These are phyloP conservation scores for Cerastoderma edule DNA, from an alignment of 2,888 invertebrate genomes.

Conservation along the genomic window DNA sequence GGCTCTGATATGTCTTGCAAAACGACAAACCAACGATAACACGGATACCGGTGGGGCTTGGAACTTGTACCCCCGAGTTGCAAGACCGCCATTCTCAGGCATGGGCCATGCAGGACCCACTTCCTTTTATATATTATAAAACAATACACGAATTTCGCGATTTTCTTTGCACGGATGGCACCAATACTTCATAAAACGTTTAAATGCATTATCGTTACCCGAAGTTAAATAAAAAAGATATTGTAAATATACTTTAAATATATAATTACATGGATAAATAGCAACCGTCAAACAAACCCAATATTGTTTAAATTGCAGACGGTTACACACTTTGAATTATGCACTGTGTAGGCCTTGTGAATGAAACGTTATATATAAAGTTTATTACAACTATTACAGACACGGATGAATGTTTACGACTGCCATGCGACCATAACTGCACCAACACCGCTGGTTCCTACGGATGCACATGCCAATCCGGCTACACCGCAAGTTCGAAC, in stretches of 20 bases:
- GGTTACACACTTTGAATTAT: not conserved
- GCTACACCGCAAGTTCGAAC: constrained; percentile 12
- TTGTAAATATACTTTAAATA: not conserved
- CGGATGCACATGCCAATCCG: constrained; percentile 20
- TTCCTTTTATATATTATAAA: no score
- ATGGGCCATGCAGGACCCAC: no score
- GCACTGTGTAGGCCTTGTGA: not conserved
- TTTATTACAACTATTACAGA: constrained; percentile 38
- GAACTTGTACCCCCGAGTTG: no score
- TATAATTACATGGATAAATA: not conserved
- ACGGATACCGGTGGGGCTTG: no score
- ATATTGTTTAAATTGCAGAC: not conserved
- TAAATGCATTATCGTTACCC: no score
- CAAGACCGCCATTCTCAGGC: no score
- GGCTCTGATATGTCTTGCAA: no score
- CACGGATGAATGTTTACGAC: constrained; percentile 56
- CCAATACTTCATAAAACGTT: no score
- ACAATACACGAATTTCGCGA: no score
- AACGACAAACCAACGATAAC: no score
- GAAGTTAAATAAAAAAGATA: no score
- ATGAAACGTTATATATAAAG: not conserved
- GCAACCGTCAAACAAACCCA: not conserved
- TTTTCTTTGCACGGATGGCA: no score
- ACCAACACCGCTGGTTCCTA: constrained; percentile 42
- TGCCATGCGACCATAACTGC: constrained; percentile 53